Evolutionary conservation across 1,140 invertebrate species (phyloP), one percentile per base, ranked within the genome.

Genomic region (Trialeurodes vaporariorum): DNA sequence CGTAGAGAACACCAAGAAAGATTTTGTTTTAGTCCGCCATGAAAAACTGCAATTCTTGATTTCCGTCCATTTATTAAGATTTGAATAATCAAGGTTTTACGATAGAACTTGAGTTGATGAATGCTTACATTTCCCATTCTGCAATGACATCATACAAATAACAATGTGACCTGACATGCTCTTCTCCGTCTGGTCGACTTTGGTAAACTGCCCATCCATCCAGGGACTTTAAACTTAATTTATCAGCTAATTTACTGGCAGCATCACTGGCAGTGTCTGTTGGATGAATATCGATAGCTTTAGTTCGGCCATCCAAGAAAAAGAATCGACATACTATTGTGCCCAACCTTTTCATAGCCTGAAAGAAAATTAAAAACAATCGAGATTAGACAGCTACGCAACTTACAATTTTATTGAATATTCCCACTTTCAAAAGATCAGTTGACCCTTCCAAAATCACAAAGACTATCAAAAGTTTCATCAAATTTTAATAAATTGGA

Each of bases 161-260:
- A 78, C 96, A 90, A 78, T 94, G 92, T 11, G 88, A 89, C 63
- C 92, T 84, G n/a, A 97, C 92, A 75, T 96, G 93, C 74, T 94
- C 90, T 77, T 96, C 93, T 5, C 86, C 85, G 70, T 93, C 91
- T 0, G 87, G 87, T 25, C 85, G 80, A 79, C 85, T 90, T 76
- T 94, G 89, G 83, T 94, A 97, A 66, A 98, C 89, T 0, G 94
- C 93, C 94, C 94, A 98, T 27, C 95, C 95, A 70, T 96, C 92
- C 1, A 92, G 79, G 61, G 87, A 88, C 67, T 84, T 79, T 9
- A 97, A 82, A 27, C 90, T 91, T 60, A 97, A 85, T 76, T 95
- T 92, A 75, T 94, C 92, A 0, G 93, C 92, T 21, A 98, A 81
- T 73, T 93, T 91, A 2, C 86, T 84, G 12, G 94, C 88, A 0